phyloP scores from a whole-genome alignment of 2,888 invertebrate genomes.

The Leptarthrus brevirostris region DNA sequence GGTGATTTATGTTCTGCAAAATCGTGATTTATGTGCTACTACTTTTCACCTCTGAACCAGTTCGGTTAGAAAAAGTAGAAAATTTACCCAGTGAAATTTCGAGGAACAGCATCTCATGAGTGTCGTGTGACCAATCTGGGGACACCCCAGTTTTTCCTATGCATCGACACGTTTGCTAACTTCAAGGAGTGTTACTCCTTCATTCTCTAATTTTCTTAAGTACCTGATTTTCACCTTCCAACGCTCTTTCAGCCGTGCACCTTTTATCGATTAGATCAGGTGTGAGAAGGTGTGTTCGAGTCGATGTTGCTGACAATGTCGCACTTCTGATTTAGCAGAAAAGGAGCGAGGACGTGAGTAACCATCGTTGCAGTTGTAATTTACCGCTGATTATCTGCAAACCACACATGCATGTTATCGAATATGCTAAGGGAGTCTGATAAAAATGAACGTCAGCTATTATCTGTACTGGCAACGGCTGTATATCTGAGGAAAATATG shows the following conservation, averaged over 20 bases:
- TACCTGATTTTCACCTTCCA: not conserved
- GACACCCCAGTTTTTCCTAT: conserved; percentile 2
- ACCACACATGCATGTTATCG: not conserved
- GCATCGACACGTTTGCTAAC: conserved; percentile 2
- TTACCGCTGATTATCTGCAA: conserved; percentile 2
- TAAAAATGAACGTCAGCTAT: too few relatives aligned
- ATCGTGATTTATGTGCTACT: conserved; percentile 44
- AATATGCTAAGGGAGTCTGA: not conserved
- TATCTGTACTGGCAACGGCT: too few relatives aligned
- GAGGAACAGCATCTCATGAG: conserved; percentile 2
- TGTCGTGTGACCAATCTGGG: not conserved
- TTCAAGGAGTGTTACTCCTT: conserved; percentile 4
- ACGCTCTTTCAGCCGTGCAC: not conserved
- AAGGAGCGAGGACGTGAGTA: not conserved
- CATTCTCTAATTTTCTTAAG: conserved; percentile 27
- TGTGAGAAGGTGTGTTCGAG: conserved; percentile 31
- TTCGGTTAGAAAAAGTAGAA: conserved; percentile 25
- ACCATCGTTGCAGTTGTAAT: conserved; percentile 3
- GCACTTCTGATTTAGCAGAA: not conserved
- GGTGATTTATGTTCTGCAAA: conserved; percentile 39
- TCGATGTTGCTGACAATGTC: conserved; percentile 30
- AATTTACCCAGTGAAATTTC: conserved; percentile 9
- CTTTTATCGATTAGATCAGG: conserved; percentile 32
- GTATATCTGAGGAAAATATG: too few relatives aligned
- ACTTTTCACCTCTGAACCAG: conserved; percentile 48